Percentiles rank a stretch among this genome's conserved stretches.
Conservation (phyloP, 2,888 invertebrate genomes). For the Hirtodrosophila alboralis region DNA sequence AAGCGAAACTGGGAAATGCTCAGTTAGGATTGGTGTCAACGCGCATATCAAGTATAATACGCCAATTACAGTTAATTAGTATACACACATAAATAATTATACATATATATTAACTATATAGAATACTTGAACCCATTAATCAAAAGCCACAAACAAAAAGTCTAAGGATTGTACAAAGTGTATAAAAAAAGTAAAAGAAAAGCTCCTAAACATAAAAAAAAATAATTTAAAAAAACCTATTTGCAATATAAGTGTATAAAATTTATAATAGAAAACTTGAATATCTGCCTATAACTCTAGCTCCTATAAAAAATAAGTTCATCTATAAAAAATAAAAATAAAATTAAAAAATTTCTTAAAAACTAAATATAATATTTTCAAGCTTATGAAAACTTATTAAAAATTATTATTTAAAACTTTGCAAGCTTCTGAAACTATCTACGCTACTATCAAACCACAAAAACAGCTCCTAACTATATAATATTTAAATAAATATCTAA, state of each 20-base stretch:
- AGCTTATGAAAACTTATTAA: too few relatives aligned
- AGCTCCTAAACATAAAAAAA: slow-evolving; percentile 8
- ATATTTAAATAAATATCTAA: not conserved
- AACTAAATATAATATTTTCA: too few relatives aligned
- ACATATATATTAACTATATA: slow-evolving; percentile 34
- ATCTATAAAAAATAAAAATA: too few relatives aligned
- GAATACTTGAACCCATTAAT: too few relatives aligned
- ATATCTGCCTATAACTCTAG: slow-evolving; percentile 32
- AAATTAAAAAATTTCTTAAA: too few relatives aligned
- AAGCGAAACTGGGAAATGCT: slow-evolving; percentile 53
- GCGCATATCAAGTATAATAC: slow-evolving; percentile 48
- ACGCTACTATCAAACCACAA: slow-evolving; percentile 23
- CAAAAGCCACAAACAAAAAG: slow-evolving; percentile 21
- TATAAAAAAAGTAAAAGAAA: slow-evolving; percentile 26
- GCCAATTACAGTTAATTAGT: slow-evolving; percentile 66
- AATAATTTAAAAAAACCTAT: not conserved
- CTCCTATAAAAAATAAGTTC: slow-evolving; percentile 4
- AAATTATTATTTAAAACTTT: too few relatives aligned
- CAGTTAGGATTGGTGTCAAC: slow-evolving; percentile 66
- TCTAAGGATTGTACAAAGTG: slow-evolving; percentile 48
- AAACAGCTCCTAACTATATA: slow-evolving; percentile 48
- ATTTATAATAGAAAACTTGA: not conserved
- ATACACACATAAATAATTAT: slow-evolving; percentile 26
- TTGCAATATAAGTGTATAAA: not conserved
- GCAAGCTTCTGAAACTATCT: too few relatives aligned